Conservation (phyloP, 2,888 invertebrate genomes). For the Penaeus monodon region DNA sequence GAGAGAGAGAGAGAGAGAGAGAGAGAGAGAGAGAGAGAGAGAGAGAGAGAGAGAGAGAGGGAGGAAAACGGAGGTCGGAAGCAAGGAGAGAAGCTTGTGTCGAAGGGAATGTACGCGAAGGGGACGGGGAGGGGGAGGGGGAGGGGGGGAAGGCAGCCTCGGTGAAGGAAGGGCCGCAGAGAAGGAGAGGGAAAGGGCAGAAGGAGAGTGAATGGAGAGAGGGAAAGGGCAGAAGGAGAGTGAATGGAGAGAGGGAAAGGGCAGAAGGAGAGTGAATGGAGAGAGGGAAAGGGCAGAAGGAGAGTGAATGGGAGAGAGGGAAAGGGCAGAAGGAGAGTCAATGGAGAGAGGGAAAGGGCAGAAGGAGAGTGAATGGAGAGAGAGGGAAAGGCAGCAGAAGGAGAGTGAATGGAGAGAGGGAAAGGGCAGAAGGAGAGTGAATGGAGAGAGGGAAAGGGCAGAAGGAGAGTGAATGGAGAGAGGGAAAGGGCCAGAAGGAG, state of each 20-base stretch:
- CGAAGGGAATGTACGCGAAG: neutral
- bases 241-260: neutral
- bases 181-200: conserved; percentile 6
- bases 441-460: conserved; percentile 14
- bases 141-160: conserved; percentile 8
- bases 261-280: neutral
- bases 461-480: neutral
- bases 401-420: too few relatives aligned
- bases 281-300: too few relatives aligned
- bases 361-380: neutral
- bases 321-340: too few relatives aligned
- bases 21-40: too few relatives aligned
- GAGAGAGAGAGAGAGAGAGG: too few relatives aligned
- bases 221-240: too few relatives aligned
- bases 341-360: conserved; percentile 14
- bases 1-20: too few relatives aligned
- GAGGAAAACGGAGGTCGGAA: neutral
- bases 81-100: neutral
- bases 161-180: too few relatives aligned
- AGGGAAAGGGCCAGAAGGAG: too few relatives aligned
- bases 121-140: neutral
- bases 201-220: neutral
- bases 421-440: too few relatives aligned
- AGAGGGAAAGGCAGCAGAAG: too few relatives aligned
- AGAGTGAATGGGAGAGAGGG: too few relatives aligned